Evolutionary conservation across 2,888 invertebrate species (phyloP).

Genomic region (Ophion ellenae): DNA sequence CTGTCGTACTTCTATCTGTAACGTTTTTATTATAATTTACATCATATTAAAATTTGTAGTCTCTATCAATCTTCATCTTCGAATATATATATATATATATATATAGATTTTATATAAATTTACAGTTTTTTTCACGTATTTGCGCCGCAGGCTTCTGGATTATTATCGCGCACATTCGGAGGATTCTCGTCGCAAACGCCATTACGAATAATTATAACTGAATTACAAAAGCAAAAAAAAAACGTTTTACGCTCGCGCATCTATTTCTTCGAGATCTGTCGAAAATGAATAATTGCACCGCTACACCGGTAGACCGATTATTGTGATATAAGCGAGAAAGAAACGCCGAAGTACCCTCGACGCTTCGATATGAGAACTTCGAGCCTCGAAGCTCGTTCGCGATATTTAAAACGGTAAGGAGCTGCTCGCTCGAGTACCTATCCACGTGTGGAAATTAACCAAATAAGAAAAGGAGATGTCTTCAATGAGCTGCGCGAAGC

Average conservation of each 20-base stretch:
- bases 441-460: slow-evolving; percentile 7
- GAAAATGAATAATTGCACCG: slow-evolving; percentile 5
- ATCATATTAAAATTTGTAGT: slow-evolving; percentile 69
- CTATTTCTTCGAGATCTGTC: background rate
- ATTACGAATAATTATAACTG: background rate
- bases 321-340: background rate
- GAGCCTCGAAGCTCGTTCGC: slow-evolving; percentile 6
- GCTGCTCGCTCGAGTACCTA: slow-evolving; percentile 10
- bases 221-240: background rate
- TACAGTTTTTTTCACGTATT: slow-evolving; percentile 58
- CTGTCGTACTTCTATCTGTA: slow-evolving; percentile 62
- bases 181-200: slow-evolving; percentile 12
- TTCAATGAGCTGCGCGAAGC: slow-evolving; percentile 15
- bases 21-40: slow-evolving; percentile 68
- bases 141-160: slow-evolving; percentile 12
- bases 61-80: slow-evolving; percentile 60
- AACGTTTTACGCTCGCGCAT: background rate
- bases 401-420: slow-evolving; percentile 8
- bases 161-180: slow-evolving; percentile 17
- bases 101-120: slow-evolving; percentile 50
- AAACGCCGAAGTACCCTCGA: background rate
- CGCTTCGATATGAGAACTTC: slow-evolving; percentile 6
- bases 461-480: slow-evolving; percentile 21
- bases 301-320: background rate
- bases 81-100: slow-evolving; percentile 7